These are phyloP conservation scores for Coilia nasus DNA, from an alignment of 2,797 vertebrate species.

Conservation along the genomic window DNA sequence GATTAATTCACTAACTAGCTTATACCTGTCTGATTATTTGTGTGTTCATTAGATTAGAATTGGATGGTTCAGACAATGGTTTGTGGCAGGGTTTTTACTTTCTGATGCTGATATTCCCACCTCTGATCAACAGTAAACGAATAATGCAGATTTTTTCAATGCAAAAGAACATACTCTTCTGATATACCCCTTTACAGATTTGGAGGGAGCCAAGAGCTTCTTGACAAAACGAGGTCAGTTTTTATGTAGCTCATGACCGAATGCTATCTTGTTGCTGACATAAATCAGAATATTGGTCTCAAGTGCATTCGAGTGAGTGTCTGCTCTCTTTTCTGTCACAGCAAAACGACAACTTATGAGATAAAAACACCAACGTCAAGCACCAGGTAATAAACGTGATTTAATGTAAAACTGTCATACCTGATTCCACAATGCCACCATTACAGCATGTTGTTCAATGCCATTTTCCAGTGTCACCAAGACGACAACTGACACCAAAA, in stretches of 20 bases:
- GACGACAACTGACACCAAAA: not conserved
- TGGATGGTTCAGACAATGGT: too few species aligned
- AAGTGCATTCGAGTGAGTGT: not conserved
- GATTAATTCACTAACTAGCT: too few species aligned
- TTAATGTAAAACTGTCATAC: not conserved
- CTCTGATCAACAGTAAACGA: not conserved
- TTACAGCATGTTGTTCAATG: not conserved
- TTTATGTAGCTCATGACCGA: not conserved
- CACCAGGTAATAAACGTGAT: not conserved
- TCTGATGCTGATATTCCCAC: too few species aligned
- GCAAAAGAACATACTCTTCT: not conserved
- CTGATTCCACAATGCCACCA: not conserved
- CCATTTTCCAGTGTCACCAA: not conserved
- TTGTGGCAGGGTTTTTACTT: too few species aligned
- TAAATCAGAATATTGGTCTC: not conserved
- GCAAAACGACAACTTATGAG: not conserved
- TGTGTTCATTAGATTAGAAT: too few species aligned
- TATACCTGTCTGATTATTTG: too few species aligned
- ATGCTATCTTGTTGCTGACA: not conserved
- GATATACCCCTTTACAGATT: conserved; percentile 6
- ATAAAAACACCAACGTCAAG: not conserved
- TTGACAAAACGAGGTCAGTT: conserved; percentile 32
- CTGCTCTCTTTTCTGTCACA: not conserved
- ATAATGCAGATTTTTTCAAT: not conserved
- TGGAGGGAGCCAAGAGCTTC: conserved; percentile 19